Evolutionary conservation across 2,888 invertebrate genomes (phyloP).

Genomic region (Cataglyphis rosenhaueri): DNA sequence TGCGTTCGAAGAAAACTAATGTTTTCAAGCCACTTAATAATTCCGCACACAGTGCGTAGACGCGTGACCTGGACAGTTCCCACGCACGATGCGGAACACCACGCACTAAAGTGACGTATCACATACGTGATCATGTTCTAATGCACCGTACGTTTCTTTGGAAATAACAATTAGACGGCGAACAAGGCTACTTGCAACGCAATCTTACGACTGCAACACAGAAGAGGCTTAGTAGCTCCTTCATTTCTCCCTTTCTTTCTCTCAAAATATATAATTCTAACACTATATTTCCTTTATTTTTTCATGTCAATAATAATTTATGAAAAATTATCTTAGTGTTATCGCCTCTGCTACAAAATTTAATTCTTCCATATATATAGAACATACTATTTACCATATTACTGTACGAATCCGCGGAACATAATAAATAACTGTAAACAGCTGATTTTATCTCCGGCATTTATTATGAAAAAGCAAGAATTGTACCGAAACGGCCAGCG

Average conservation of each 20-base stretch:
- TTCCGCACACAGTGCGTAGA: constrained; percentile 82
- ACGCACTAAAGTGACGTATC: constrained; percentile 81
- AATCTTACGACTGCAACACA: not conserved
- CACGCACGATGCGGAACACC: constrained; percentile 83
- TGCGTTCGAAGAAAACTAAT: constrained; percentile 72
- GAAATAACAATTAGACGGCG: constrained; percentile 77
- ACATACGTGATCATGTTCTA: constrained; percentile 84
- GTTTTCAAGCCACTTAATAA: constrained; percentile 80
- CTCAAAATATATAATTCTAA: not conserved
- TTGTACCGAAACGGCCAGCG: not conserved
- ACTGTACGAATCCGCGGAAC: not conserved
- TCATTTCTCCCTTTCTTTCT: not conserved
- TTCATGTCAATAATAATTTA: not conserved
- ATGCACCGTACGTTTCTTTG: constrained; percentile 76
- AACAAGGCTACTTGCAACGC: constrained; percentile 52
- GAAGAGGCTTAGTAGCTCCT: not conserved
- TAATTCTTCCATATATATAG: not conserved
- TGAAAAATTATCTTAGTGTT: not conserved
- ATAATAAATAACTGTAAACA: constrained; percentile 45
- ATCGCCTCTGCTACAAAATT: not conserved
- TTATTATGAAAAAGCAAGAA: constrained; percentile 23
- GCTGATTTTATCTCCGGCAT: constrained; percentile 9
- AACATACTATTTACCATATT: constrained; percentile 1
- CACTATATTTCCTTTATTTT: not conserved
- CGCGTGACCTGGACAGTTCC: constrained; percentile 84